phyloP scores from a whole-genome alignment of 2,888 invertebrate genomes.

The Xanthia togata region DNA sequence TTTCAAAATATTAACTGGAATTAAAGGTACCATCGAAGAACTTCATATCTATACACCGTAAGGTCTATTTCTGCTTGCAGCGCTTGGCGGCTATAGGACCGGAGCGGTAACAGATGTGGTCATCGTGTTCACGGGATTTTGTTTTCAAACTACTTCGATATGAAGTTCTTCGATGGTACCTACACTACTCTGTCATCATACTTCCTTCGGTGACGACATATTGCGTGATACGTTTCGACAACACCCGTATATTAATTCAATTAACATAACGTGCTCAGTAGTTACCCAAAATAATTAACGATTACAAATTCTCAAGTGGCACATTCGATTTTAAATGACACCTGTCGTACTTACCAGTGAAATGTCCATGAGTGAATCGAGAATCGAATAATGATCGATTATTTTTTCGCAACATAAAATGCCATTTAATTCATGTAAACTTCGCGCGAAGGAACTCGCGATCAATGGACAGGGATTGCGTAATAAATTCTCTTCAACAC shows the following conservation, averaged over 20 bases:
- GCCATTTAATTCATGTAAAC: slow-evolving; percentile 63
- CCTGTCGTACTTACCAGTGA: slow-evolving; percentile 58
- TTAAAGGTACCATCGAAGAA: too few relatives aligned
- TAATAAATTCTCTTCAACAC: slow-evolving; percentile 68
- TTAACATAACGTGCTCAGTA: slow-evolving; percentile 44
- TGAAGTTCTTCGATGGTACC: too few relatives aligned
- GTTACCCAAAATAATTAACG: slow-evolving; percentile 59
- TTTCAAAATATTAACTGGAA: slow-evolving; percentile 23
- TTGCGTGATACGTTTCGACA: slow-evolving; percentile 46
- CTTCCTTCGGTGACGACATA: slow-evolving; percentile 27
- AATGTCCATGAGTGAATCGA: slow-evolving; percentile 47
- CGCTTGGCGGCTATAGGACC: too few relatives aligned
- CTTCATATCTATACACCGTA: too few relatives aligned
- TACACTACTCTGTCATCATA: slow-evolving; percentile 38
- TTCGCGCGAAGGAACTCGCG: slow-evolving; percentile 52
- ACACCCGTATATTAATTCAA: slow-evolving; percentile 52
- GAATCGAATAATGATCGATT: slow-evolving; percentile 64
- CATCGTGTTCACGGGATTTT: too few relatives aligned
- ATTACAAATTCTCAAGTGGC: slow-evolving; percentile 58
- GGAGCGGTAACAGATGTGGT: too few relatives aligned
- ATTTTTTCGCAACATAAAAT: slow-evolving; percentile 61
- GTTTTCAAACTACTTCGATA: too few relatives aligned
- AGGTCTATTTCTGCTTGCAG: too few relatives aligned
- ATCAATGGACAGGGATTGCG: slow-evolving; percentile 62
- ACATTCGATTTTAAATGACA: slow-evolving; percentile 55